Conservation (phyloP, 2,797 vertebrate species). For the Enteromius unitaeniatus region DNA sequence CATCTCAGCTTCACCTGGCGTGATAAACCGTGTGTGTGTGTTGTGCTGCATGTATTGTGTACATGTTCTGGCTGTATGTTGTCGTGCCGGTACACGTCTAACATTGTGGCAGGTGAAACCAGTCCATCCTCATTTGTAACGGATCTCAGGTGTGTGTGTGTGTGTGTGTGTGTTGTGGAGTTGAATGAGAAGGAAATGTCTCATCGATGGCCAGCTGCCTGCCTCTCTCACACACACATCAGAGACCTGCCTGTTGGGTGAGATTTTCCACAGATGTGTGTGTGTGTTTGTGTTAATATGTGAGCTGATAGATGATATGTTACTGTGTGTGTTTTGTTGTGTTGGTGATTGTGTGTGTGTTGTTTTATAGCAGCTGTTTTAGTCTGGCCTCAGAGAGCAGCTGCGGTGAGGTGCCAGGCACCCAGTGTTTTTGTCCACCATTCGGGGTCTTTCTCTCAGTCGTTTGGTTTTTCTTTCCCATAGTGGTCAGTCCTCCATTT, state of each 20-base stretch:
- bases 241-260: constrained; percentile 68
- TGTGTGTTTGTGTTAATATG: constrained; percentile 38
- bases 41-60: constrained; percentile 12
- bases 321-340: not conserved
- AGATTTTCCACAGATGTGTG: constrained; percentile 55
- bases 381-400: constrained; percentile 47
- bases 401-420: constrained; percentile 42
- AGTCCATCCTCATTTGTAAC: constrained; percentile 69
- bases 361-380: constrained; percentile 55
- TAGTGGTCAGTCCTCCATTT: constrained; percentile 36
- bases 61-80: constrained; percentile 7
- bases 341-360: constrained; percentile 40
- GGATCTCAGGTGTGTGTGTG: constrained; percentile 57
- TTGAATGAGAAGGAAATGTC: constrained; percentile 31
- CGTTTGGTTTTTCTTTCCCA: constrained; percentile 44
- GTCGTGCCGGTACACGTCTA: constrained; percentile 69
- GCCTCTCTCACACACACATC: constrained; percentile 55
- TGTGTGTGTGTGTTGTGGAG: constrained; percentile 35
- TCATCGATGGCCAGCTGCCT: constrained; percentile 67
- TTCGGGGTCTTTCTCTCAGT: constrained; percentile 11
- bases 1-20: not conserved
- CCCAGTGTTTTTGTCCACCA: constrained; percentile 35
- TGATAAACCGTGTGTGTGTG: constrained; percentile 15
- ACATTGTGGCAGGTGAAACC: constrained; percentile 73
- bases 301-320: constrained; percentile 13